Evolutionary conservation across 2,797 vertebrate species (phyloP), one percentile per base, ranked within the genome.

Genomic region (Mormyrops boulengeri): DNA sequence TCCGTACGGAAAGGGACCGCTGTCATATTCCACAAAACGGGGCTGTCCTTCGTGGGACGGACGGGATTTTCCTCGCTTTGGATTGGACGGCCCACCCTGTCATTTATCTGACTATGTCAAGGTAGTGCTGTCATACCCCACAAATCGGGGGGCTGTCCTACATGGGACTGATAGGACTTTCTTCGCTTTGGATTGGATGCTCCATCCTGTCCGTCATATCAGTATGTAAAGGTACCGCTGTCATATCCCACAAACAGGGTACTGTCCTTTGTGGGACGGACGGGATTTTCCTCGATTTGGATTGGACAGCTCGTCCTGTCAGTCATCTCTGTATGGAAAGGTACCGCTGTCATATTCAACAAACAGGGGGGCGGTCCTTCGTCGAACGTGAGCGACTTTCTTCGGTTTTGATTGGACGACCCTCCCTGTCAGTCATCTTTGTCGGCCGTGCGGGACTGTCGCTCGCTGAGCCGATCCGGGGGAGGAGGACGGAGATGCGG

Each of bases 401-500:
- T 49, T 22, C 2, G 2, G 7, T 41, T 41, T 19, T 90, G 55
- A 94, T 95, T 94, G 90, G 94, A 0, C 44, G 2, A 30, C 0
- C 1, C 1, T 0, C 1, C 12, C 2, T 84, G 93, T 92, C 94
- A 90, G 5, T 94, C 91, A 91, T 77, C 6, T 0, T 0, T 14
- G 49, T 66, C 22, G 73, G 41, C 87, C 7, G 73, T 80, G 73
- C 73, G 41, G 73, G 73, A 80, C 89, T 91, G 91, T 50, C 3
- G 69, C 34, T 73, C n/a, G 50, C 60, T 26, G 50, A 62, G 30
- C 30, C 57, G 66, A 60, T 80, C 90, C 77, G 90, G 92, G 87
- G 90, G 85, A 89, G 92, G 92, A 82, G 91, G 91, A 90, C 89
- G 90, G 89, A 92, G 92, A 93, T 88, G 50, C 82, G 90, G 44